Percentiles rank a stretch among this genome's conserved stretches.
Evolutionary conservation across 2,797 vertebrate genomes (phyloP).

Genomic region (Sebastes baramenuke): DNA sequence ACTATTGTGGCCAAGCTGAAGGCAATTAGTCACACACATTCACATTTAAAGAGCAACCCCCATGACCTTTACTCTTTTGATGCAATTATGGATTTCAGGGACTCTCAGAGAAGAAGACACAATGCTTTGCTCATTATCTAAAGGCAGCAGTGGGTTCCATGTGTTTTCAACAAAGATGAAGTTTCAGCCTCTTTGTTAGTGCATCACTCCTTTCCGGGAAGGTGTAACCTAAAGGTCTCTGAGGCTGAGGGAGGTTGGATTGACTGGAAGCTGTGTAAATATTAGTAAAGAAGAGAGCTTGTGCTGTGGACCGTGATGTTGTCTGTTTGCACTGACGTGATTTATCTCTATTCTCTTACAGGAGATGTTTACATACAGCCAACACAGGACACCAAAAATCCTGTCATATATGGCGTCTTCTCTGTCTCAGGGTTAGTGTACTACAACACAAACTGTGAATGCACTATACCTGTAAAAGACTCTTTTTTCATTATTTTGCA

Average conservation of each 20-base stretch:
- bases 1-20: background rate
- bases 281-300: slow-evolving; percentile 49
- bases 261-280: slow-evolving; percentile 63
- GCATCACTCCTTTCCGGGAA: slow-evolving; percentile 13
- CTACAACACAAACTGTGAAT: background rate
- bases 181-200: slow-evolving; percentile 6
- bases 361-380: slow-evolving; percentile 98
- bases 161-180: slow-evolving; percentile 30
- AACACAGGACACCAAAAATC: slow-evolving; percentile 96
- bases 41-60: background rate
- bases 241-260: slow-evolving; percentile 13
- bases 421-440: slow-evolving; percentile 92
- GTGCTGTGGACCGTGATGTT: slow-evolving; percentile 33
- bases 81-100: slow-evolving; percentile 13
- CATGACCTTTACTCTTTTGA: slow-evolving; percentile 1
- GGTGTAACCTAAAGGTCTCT: slow-evolving; percentile 26
- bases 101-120: slow-evolving; percentile 4
- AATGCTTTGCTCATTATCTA: slow-evolving; percentile 12
- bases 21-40: background rate
- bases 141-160: slow-evolving; percentile 11
- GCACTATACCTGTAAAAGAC: background rate
- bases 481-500: background rate
- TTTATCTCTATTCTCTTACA: slow-evolving; percentile 71
- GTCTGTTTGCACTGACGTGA: slow-evolving; percentile 32
- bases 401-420: slow-evolving; percentile 96